Evolutionary conservation across 2,113 vertebrate genomes (phyloP), one percentile per base, ranked within the genome.

Genomic region (Leiothrix lutea): DNA sequence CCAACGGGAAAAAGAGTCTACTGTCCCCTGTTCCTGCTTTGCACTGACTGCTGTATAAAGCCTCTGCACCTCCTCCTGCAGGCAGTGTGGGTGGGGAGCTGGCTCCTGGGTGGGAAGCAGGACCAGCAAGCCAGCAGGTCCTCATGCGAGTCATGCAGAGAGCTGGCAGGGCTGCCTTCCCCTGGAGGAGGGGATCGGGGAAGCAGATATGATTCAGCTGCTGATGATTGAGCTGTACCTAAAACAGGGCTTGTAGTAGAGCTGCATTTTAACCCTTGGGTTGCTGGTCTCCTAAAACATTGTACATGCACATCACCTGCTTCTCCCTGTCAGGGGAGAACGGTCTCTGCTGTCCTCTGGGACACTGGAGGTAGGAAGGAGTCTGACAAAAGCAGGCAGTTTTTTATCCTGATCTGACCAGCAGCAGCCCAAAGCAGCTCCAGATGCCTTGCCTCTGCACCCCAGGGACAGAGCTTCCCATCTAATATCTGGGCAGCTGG

Each of bases 181-280:
- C 86, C 80, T 45, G 22, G 7, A 90, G 67, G 23, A 94, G 20
- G 29, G 85, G 51, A 83, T 80, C 60, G 0, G 1, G 80, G 92
- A 95, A 92, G 88, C 64, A 88, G 75, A 71, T 42, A 71, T 12
- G 48, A 67, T 89, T 89, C 90, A 92, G 67, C 86, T 92, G 88
- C 62, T 87, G 45, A 33, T 16, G 54, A 83, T 22, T 51, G 83
- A 80, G 51, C 44, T 88, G 35, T 84, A 83, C 60, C 72, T 81
- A 78, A 90, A 96, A 8, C 56, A 84, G 47, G 90, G 47, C 57
- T 84, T 64, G 72, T 69, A 57, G 51, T 12, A 91, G 82, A 94
- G 51, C 64, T 58, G 21, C 12, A 5, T 48, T 77, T 96, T 94
- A 96, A 95, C 92, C 15, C 80, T 40, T 45, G 31, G 5, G 7